Evolutionary conservation across 2,797 vertebrate species (phyloP).

Genomic region (Smutsia gigantea): DNA sequence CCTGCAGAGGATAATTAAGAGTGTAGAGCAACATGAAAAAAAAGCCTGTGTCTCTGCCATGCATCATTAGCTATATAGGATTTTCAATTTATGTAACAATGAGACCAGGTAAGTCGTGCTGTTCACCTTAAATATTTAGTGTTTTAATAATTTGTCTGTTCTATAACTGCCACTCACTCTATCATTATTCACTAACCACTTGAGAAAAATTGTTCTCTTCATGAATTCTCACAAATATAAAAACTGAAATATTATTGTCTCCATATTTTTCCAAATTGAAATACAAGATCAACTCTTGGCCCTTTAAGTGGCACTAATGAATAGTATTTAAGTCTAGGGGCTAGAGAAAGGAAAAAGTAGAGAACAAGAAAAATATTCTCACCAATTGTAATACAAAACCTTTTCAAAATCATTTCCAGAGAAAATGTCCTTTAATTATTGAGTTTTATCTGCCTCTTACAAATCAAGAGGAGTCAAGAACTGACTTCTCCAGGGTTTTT

Average conservation of each 20-base stretch:
- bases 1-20: constrained; percentile 7
- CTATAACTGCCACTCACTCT: background rate
- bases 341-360: background rate
- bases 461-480: background rate
- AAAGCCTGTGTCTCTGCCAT: background rate
- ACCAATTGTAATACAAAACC: background rate
- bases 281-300: background rate
- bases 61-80: constrained; percentile 39
- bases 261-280: background rate
- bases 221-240: constrained; percentile 10
- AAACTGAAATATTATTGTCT: background rate
- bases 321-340: background rate
- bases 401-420: constrained; percentile 10
- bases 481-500: background rate
- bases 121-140: constrained; percentile 42
- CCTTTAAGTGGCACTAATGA: background rate
- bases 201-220: background rate
- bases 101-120: background rate
- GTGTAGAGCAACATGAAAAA: background rate
- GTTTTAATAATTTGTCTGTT: background rate
- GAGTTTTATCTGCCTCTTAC: background rate
- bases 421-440: background rate
- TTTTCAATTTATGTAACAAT: constrained; percentile 51
- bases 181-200: background rate
- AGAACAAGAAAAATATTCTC: background rate